phyloP scores from a whole-genome alignment of 2,113 vertebrate genomes.

The Plotosus lineatus region DNA sequence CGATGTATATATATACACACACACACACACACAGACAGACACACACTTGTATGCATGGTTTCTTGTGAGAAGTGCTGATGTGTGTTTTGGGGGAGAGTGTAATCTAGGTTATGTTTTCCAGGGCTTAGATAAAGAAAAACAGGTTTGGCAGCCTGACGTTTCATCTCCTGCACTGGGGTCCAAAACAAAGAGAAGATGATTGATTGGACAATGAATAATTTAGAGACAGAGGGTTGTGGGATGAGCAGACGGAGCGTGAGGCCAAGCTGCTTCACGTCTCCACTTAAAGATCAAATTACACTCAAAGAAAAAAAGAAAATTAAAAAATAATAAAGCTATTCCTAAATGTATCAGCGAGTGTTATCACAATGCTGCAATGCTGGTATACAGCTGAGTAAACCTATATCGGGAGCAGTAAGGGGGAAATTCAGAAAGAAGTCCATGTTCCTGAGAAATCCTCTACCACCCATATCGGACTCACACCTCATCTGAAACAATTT shows the following conservation, averaged over 20 bases:
- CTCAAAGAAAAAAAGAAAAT: slow-evolving; percentile 29
- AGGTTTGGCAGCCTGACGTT: slow-evolving; percentile 75
- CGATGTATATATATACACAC: no score
- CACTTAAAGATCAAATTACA: slow-evolving; percentile 66
- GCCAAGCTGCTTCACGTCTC: slow-evolving; percentile 56
- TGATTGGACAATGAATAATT: slow-evolving; percentile 85
- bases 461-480: slow-evolving; percentile 60
- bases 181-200: slow-evolving; percentile 84
- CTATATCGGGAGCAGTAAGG: slow-evolving; percentile 35
- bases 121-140: slow-evolving; percentile 80
- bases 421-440: not conserved
- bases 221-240: slow-evolving; percentile 74
- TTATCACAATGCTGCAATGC: slow-evolving; percentile 71
- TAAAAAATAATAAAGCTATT: slow-evolving; percentile 55
- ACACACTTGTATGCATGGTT: slow-evolving; percentile 23
- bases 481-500: slow-evolving; percentile 44
- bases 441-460: slow-evolving; percentile 43
- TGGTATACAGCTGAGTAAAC: slow-evolving; percentile 71
- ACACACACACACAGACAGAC: no score
- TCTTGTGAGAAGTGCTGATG: slow-evolving; percentile 40
- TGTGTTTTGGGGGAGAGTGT: slow-evolving; percentile 61
- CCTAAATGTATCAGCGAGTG: slow-evolving; percentile 72
- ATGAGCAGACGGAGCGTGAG: slow-evolving; percentile 60
- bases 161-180: slow-evolving; percentile 80
- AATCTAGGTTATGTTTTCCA: slow-evolving; percentile 82